Evolutionary conservation across 2,888 invertebrate genomes (phyloP).

Genomic region (Apamea monoglypha): DNA sequence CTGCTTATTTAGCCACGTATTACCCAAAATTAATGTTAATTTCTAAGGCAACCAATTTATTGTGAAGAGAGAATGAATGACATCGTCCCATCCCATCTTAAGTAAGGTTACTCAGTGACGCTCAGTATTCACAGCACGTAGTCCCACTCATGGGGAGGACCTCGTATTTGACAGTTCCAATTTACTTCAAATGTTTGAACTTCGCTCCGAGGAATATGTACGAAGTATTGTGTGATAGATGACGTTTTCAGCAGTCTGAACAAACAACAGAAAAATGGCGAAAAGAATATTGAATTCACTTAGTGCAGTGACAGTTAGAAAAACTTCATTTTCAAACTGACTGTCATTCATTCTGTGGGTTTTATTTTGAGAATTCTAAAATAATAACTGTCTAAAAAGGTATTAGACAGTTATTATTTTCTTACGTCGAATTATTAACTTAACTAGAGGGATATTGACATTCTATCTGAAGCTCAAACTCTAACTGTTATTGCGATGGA

Average conservation of each 20-base stretch:
- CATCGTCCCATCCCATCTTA: not conserved
- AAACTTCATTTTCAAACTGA: not conserved
- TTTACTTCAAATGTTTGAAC: slow-evolving; percentile 58
- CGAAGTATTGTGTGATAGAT: slow-evolving; percentile 31
- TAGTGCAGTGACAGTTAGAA: too few species aligned
- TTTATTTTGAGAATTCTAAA: not conserved
- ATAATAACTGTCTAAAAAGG: too few species aligned
- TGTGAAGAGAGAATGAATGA: not conserved
- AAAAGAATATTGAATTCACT: too few species aligned
- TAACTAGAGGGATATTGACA: too few species aligned
- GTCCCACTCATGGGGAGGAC: slow-evolving; percentile 18
- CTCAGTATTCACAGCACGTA: slow-evolving; percentile 56
- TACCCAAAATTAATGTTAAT: not conserved
- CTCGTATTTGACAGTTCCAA: slow-evolving; percentile 61
- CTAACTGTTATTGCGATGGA: too few species aligned
- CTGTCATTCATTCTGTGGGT: not conserved
- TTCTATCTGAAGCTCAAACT: too few species aligned
- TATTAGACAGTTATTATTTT: not conserved
- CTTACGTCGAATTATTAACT: too few species aligned
- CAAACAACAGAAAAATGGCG: not conserved
- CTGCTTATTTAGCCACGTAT: too few species aligned
- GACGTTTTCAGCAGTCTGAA: not conserved
- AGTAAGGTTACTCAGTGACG: not conserved
- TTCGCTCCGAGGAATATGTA: slow-evolving; percentile 43
- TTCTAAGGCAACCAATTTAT: not conserved